Conservation (phyloP, 2,888 invertebrate genomes). For the Leptinotarsa tumamoca region DNA sequence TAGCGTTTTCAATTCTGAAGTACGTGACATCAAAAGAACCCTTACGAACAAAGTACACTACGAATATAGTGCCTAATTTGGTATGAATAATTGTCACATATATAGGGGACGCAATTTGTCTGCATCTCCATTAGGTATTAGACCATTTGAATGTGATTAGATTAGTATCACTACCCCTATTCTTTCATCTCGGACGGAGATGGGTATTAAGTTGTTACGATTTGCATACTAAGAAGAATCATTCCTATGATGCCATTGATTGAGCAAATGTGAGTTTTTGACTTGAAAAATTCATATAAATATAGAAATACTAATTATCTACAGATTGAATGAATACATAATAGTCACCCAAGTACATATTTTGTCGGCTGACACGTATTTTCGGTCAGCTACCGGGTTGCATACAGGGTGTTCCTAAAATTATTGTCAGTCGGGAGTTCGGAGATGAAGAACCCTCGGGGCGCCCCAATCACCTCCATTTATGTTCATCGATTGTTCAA, state of each 20-base stretch:
- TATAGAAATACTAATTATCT: too few species aligned
- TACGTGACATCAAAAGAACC: conserved; percentile 10
- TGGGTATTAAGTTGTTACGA: background rate
- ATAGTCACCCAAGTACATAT: too few species aligned
- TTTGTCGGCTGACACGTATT: too few species aligned
- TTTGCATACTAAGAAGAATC: conserved; percentile 5
- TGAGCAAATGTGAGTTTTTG: background rate
- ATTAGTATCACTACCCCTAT: conserved; percentile 55
- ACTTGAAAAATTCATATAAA: too few species aligned
- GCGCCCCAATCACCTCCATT: too few species aligned
- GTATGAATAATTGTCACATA: conserved; percentile 50
- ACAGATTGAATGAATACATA: too few species aligned
- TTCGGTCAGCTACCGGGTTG: too few species aligned
- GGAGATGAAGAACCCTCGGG: too few species aligned
- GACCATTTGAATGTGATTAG: conserved; percentile 51
- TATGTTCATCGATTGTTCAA: too few species aligned
- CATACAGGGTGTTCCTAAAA: too few species aligned
- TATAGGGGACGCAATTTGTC: conserved; percentile 56
- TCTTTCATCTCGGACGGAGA: conserved; percentile 23
- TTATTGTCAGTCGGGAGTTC: too few species aligned
- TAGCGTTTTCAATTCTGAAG: conserved; percentile 1
- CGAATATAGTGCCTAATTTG: conserved; percentile 45
- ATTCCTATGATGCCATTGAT: background rate
- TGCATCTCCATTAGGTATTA: conserved; percentile 51
- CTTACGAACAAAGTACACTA: conserved; percentile 10